A percentile compares a stretch with the other conserved stretches of the same genome.
Evolutionary conservation across 1,140 invertebrate genomes (phyloP).

Genomic region (Drosophila tani): DNA sequence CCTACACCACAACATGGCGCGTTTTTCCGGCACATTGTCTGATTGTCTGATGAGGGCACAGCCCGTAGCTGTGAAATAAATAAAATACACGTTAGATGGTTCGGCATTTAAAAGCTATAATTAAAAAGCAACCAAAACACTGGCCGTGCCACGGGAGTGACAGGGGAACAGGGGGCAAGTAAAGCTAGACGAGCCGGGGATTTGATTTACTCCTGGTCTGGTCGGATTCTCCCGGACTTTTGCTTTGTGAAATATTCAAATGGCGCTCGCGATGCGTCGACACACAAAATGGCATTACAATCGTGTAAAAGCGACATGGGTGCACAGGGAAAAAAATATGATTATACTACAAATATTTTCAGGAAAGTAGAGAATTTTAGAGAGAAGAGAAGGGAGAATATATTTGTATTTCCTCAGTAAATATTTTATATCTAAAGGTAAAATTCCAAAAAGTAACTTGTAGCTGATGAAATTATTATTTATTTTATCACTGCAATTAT

Average conservation of each 20-base stretch:
- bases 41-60: conserved; percentile 76
- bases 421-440: no score
- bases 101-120: conserved; percentile 80
- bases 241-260: conserved; percentile 77
- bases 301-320: conserved; percentile 65
- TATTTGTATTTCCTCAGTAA: no score
- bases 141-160: neutral
- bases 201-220: conserved; percentile 54
- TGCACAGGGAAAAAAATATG: neutral
- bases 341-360: no score
- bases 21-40: conserved; percentile 79
- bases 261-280: conserved; percentile 61
- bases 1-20: conserved; percentile 63
- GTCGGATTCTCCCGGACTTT: conserved; percentile 41
- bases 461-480: no score
- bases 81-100: conserved; percentile 80
- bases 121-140: conserved; percentile 79
- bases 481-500: no score
- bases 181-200: conserved; percentile 58
- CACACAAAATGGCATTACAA: conserved; percentile 78
- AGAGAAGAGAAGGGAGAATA: no score
- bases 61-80: conserved; percentile 80
- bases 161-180: neutral
- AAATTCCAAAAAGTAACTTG: no score
- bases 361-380: no score